These are phyloP conservation scores for Rhagonycha lutea DNA, from an alignment of 2,888 invertebrate species.

Conservation along the genomic window DNA sequence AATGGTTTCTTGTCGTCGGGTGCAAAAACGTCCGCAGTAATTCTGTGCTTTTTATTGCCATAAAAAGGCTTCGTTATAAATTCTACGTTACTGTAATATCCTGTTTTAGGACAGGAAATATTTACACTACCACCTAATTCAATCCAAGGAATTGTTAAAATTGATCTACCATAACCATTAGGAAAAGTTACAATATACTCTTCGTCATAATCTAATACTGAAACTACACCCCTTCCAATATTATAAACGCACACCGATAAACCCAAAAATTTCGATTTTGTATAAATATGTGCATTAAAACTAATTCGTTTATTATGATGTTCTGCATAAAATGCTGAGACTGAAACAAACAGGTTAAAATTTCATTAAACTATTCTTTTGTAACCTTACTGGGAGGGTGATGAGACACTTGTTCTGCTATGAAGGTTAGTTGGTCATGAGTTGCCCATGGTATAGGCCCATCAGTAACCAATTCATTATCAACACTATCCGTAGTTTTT, in stretches of 20 bases:
- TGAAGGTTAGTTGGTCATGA: slow-evolving; percentile 86
- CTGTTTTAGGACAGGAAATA: slow-evolving; percentile 91
- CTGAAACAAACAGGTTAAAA: slow-evolving; percentile 56
- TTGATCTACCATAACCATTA: slow-evolving; percentile 97
- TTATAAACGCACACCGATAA: slow-evolving; percentile 97
- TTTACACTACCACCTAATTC: slow-evolving; percentile 93
- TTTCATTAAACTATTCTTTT: neutral
- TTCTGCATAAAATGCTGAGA: slow-evolving; percentile 99
- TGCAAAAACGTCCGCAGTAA: slow-evolving; percentile 80
- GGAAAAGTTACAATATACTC: slow-evolving; percentile 97
- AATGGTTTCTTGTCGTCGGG: slow-evolving; percentile 89
- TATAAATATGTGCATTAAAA: slow-evolving; percentile 97
- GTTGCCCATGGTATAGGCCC: slow-evolving; percentile 93
- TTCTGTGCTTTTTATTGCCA: slow-evolving; percentile 91
- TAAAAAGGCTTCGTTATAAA: slow-evolving; percentile 98
- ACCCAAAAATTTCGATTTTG: slow-evolving; percentile 98
- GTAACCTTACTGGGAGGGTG: slow-evolving; percentile 85
- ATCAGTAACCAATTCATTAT: slow-evolving; percentile 60
- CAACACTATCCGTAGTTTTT: slow-evolving; percentile 9
- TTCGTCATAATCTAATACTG: slow-evolving; percentile 86
- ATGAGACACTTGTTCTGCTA: slow-evolving; percentile 98
- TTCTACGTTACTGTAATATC: slow-evolving; percentile 89
- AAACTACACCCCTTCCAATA: slow-evolving; percentile 93
- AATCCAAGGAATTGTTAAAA: slow-evolving; percentile 97
- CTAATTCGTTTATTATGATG: slow-evolving; percentile 87